A percentile compares a stretch with the other conserved stretches of the same genome.
Evolutionary conservation across 1,140 invertebrate genomes (phyloP).

Genomic region (Nylanderia fulva): DNA sequence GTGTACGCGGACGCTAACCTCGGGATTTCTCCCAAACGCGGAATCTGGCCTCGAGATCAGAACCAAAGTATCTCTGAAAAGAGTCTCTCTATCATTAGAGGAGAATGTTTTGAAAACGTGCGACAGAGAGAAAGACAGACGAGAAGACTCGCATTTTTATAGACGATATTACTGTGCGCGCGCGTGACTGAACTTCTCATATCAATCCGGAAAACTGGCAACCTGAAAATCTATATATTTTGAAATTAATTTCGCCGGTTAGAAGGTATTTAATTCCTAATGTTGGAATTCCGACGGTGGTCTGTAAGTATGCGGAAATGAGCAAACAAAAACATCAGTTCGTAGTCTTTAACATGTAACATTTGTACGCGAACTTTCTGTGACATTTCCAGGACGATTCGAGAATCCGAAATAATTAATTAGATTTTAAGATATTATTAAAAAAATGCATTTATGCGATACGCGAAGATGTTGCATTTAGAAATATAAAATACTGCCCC

Average conservation of each 20-base stretch:
- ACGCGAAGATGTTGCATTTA: not conserved
- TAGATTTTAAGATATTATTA: constrained; percentile 5
- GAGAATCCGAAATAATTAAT: constrained; percentile 5
- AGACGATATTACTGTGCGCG: not conserved
- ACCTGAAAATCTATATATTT: constrained; percentile 23
- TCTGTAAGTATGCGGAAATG: constrained; percentile 14
- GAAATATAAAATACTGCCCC: not conserved
- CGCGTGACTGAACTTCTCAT: constrained; percentile 16
- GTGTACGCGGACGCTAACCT: constrained; percentile 73
- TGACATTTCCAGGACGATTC: not conserved
- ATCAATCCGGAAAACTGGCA: not conserved
- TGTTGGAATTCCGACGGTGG: constrained; percentile 24
- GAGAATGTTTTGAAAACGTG: constrained; percentile 33
- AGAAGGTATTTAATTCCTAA: constrained; percentile 1
- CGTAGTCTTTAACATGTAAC: not conserved
- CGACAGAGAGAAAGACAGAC: not conserved
- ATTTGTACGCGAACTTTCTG: constrained; percentile 2
- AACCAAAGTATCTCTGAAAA: constrained; percentile 81
- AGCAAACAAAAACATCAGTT: not conserved
- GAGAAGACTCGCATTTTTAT: not conserved
- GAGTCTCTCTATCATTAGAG: constrained; percentile 63
- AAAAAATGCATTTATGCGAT: not conserved
- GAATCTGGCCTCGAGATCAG: constrained; percentile 82
- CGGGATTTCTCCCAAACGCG: constrained; percentile 74
- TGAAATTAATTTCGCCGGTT: constrained; percentile 26